A percentile compares a stretch with the other conserved stretches of the same genome.
Evolutionary conservation across 2,888 invertebrate genomes (phyloP).

Genomic region (Orthosia gothica): DNA sequence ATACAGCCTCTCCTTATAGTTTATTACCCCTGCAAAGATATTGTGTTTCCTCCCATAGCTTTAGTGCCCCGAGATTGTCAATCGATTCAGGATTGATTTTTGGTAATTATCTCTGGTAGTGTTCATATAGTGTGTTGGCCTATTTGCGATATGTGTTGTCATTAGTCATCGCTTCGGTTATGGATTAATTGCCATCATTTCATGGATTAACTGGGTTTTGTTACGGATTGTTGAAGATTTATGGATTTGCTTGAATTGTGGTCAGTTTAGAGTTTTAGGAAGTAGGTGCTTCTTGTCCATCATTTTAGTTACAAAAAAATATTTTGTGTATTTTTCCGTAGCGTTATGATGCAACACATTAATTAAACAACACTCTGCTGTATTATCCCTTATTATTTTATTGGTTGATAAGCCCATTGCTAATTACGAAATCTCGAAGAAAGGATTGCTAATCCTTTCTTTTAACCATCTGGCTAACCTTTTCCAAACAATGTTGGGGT

Average conservation of each 20-base stretch:
- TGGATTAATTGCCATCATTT: slow-evolving; percentile 51
- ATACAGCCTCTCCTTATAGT: slow-evolving; percentile 48
- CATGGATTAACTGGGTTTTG: slow-evolving; percentile 49
- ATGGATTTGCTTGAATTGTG: not conserved
- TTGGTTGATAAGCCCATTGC: no score
- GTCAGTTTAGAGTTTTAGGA: no score
- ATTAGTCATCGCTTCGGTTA: slow-evolving; percentile 51
- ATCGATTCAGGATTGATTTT: slow-evolving; percentile 56
- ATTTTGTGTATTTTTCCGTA: no score
- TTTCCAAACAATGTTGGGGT: no score
- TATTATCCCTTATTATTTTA: no score
- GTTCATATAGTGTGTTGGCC: slow-evolving; percentile 25
- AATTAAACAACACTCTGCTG: no score
- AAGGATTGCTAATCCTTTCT: no score
- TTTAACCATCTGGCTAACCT: no score
- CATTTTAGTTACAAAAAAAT: no score
- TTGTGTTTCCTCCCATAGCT: slow-evolving; percentile 50
- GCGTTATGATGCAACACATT: no score
- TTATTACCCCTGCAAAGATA: slow-evolving; percentile 52
- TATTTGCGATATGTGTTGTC: slow-evolving; percentile 51
- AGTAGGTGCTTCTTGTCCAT: no score
- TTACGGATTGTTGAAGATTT: slow-evolving; percentile 15
- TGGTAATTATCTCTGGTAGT: slow-evolving; percentile 52
- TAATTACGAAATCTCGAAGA: no score
- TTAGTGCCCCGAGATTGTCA: slow-evolving; percentile 52